Conservation (phyloP, 1,140 invertebrate genomes). For the Atta cephalotes region DNA sequence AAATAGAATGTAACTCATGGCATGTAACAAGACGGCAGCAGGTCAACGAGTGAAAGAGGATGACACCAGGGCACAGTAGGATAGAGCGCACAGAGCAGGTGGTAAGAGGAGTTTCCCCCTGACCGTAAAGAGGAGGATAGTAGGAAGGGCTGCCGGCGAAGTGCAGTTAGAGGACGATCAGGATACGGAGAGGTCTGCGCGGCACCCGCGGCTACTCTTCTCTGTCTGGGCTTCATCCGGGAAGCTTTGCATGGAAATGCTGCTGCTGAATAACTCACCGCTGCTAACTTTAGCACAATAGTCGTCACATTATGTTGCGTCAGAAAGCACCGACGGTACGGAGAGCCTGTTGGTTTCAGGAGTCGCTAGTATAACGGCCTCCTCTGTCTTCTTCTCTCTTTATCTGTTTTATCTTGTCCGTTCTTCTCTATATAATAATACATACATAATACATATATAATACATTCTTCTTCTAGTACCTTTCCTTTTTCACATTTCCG, state of each 20-base stretch:
- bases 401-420: slow-evolving; percentile 32
- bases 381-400: slow-evolving; percentile 58
- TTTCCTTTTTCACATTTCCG: slow-evolving; percentile 14
- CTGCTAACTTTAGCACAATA: slow-evolving; percentile 81
- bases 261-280: slow-evolving; percentile 79
- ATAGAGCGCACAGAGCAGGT: slow-evolving; percentile 56
- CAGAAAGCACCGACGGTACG: slow-evolving; percentile 75
- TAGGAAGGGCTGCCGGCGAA: slow-evolving; percentile 74
- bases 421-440: neutral
- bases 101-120: slow-evolving; percentile 47
- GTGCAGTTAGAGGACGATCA: slow-evolving; percentile 81
- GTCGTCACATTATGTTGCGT: slow-evolving; percentile 82
- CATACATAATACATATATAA: neutral
- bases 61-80: slow-evolving; percentile 33
- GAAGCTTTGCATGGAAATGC: slow-evolving; percentile 82
- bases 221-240: slow-evolving; percentile 76
- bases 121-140: slow-evolving; percentile 51
- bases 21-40: neutral
- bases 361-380: slow-evolving; percentile 34
- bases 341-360: slow-evolving; percentile 54
- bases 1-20: slow-evolving; percentile 71
- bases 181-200: slow-evolving; percentile 78
- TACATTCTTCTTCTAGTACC: neutral
- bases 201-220: slow-evolving; percentile 81
- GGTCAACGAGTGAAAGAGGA: slow-evolving; percentile 51